Evolutionary conservation across 1,140 invertebrate species (phyloP), one percentile per base, ranked within the genome.

Genomic region (Apis laboriosa): DNA sequence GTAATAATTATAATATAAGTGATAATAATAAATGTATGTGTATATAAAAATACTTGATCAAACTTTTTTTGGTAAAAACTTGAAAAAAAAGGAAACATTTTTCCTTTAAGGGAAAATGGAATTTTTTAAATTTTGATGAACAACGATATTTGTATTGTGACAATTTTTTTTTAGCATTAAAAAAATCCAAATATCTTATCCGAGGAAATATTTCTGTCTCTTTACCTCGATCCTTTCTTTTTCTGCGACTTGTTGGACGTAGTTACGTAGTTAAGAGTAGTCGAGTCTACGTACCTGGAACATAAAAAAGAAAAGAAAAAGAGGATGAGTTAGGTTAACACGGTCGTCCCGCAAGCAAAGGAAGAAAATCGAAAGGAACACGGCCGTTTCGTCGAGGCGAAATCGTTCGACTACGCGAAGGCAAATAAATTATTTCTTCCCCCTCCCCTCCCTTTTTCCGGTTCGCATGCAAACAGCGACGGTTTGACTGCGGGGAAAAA

Each of bases 231-330:
- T 67, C 12, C 24, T 11, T 15, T 24, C 24, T 24, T 24, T 24
- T 17, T 21, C 7, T 43, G 34, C 34, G 34, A 43, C 34, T 43
- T 43, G 34, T 43, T 43, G 34, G 34, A 43, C 34, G 34, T 43
- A n/a, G n/a, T n/a, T n/a, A 21, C 11, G 21, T n/a, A 21, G 24
- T 21, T 53, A 77, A 43, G 15, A 61, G n/a, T 12, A 34, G 61
- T n/a, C 55, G 17, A 66, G 56, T 53, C 28, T 67, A 86, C 86
- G 82, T 87, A 87, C 86, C 86, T 87, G 86, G n/a, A 87, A 87
- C 86, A 87, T 24, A 87, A 77, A 84, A 83, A 85, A 63, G 28
- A 2, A 13, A 28, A 63, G 2, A 84, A 13, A 24, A 55, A 64
- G 34, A 79, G 43, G 60, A 58, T 19, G 66, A 73, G 74, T 74